Evolutionary conservation across 1,140 invertebrate genomes (phyloP), one percentile per base, ranked within the genome.

Genomic region (Magallana gigas): DNA sequence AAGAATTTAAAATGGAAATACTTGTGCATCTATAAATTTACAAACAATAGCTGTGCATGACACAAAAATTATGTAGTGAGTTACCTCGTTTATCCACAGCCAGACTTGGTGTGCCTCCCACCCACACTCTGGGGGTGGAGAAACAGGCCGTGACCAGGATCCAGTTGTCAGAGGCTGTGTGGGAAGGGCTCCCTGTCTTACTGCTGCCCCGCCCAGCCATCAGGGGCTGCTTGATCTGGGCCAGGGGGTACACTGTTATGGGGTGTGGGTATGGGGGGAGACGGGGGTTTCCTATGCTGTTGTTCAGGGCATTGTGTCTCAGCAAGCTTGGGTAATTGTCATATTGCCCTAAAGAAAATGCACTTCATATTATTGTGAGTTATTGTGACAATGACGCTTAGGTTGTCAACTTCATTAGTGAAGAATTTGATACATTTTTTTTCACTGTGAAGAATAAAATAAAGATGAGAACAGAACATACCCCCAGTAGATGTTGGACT

Each of bases 261-360:
- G 98, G 97, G 93, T 97, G 96, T 29, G 98, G 97, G 95, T 97
- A 98, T 0, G 98, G 98, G 59, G 98, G 97, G 92, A 98, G 95
- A 80, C 98, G 96, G 16, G 98, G 97, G 95, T 98, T 95, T 3
- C 94, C 94, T 89, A 94, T 94, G 88, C 94, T 94, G 89, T 94
- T 94, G 81, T 93, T 92, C 23, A 94, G 84, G 9, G 94, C 93
- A 88, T 94, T 98, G 87, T 97, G 96, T 94, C 97, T 98, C 84
- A 97, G 97, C 89, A 97, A 96, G 84, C 96, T 96, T 14, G 96
- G 94, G 90, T 95, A 94, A 86, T 92, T 90, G 87, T 95, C 94
- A 88, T 90, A 91, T n/a, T 91, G 90, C 58, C 88, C 88, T 89
- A 87, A 11, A 88, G 88, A 58, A 82, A 64, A 64, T 16, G 36